These are phyloP conservation scores for Tetrax tetrax DNA, from an alignment of 2,113 vertebrate genomes.

Conservation along the genomic window DNA sequence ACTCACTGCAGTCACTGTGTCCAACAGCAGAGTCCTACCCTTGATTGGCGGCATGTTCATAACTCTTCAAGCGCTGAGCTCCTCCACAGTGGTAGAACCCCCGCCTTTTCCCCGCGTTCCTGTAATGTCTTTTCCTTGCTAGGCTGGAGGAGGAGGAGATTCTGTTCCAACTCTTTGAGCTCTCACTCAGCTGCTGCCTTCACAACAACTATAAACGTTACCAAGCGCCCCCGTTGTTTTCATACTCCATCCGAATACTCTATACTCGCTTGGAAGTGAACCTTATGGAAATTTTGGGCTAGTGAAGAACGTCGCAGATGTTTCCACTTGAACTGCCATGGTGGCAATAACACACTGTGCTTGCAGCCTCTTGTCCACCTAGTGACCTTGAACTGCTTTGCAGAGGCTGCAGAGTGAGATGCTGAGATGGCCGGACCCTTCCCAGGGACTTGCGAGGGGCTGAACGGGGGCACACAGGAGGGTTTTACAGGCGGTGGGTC, in stretches of 20 bases:
- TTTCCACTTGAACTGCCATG: slow-evolving; percentile 63
- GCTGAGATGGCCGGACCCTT: neutral
- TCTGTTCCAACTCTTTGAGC: slow-evolving; percentile 51
- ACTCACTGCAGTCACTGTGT: neutral
- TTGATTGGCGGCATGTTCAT: neutral
- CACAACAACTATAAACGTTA: slow-evolving; percentile 54
- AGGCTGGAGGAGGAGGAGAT: slow-evolving; percentile 24
- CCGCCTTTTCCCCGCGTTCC: neutral
- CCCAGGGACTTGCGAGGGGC: neutral
- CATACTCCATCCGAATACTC: slow-evolving; percentile 39
- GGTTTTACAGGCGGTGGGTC: neutral
- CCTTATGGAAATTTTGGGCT: slow-evolving; percentile 55
- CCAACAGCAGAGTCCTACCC: neutral
- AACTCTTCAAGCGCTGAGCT: slow-evolving; percentile 10
- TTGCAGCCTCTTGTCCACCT: slow-evolving; percentile 20
- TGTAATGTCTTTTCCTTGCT: slow-evolving; percentile 62
- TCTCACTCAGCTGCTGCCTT: slow-evolving; percentile 51
- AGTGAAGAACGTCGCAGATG: slow-evolving; percentile 47
- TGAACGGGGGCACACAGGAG: fast-evolving
- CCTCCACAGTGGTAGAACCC: neutral
- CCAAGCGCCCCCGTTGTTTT: slow-evolving; percentile 64
- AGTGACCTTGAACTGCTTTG: slow-evolving; percentile 24
- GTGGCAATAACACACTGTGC: slow-evolving; percentile 29
- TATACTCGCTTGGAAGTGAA: slow-evolving; percentile 49
- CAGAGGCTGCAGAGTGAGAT: neutral